These are phyloP conservation scores for Himalopsyche japonica DNA, from an alignment of 2,888 invertebrate genomes.

Conservation along the genomic window DNA sequence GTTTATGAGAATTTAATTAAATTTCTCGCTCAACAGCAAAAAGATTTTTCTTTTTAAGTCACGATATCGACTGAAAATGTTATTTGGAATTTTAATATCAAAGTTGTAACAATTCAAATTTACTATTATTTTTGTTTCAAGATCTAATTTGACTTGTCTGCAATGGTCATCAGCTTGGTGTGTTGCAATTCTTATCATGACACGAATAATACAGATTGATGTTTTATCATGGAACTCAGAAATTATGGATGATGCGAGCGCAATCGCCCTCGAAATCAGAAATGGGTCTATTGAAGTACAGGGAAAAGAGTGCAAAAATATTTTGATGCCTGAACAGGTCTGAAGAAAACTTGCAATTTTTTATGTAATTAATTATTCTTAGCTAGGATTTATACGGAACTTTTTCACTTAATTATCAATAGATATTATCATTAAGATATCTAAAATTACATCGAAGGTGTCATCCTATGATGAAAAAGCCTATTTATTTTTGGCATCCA, in stretches of 20 bases:
- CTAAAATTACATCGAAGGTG: neutral
- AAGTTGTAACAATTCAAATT: too few relatives aligned
- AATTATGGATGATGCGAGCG: neutral
- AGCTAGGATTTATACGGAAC: too few relatives aligned
- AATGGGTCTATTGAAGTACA: neutral
- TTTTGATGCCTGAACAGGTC: neutral
- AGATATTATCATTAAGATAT: neutral
- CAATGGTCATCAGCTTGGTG: neutral
- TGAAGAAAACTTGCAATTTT: neutral
- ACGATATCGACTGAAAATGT: too few relatives aligned
- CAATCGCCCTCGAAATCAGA: neutral
- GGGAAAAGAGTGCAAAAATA: neutral
- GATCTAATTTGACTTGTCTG: neutral
- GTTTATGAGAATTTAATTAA: too few relatives aligned
- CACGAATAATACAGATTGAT: neutral
- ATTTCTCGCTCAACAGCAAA: too few relatives aligned
- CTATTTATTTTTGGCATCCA: neutral
- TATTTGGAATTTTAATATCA: too few relatives aligned
- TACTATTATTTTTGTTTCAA: neutral
- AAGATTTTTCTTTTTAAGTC: too few relatives aligned
- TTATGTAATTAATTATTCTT: too few relatives aligned
- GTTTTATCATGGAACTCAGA: neutral
- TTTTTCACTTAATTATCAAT: neutral
- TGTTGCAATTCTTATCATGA: neutral
- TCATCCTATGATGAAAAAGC: neutral